A percentile compares a stretch with the other conserved stretches of the same genome.
Evolutionary conservation across 2,888 invertebrate species (phyloP).

Genomic region (Timema cristinae): DNA sequence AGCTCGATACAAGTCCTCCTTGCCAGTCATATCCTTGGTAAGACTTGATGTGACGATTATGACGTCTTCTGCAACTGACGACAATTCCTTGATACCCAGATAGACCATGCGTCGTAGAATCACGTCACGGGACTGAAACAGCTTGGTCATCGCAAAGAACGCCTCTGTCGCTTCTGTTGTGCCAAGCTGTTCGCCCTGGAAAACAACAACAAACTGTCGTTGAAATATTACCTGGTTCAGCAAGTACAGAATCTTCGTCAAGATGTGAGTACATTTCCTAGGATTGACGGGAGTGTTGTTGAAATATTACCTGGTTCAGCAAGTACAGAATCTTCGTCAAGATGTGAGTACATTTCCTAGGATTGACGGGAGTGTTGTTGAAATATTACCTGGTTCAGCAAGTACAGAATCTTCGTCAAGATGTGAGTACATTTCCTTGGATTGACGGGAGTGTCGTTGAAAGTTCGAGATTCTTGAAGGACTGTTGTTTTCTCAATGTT

Average conservation of each 20-base stretch:
- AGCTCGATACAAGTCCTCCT: conserved; percentile 88
- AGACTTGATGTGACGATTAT: conserved; percentile 97
- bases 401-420: conserved; percentile 91
- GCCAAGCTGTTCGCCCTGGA: conserved; percentile 80
- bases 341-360: conserved; percentile 93
- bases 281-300: conserved; percentile 98
- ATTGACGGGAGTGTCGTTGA: conserved; percentile 97
- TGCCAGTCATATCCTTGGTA: conserved; percentile 98
- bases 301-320: conserved; percentile 80
- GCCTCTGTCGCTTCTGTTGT: conserved; percentile 96
- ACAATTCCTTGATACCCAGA: conserved; percentile 91
- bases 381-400: conserved; percentile 84
- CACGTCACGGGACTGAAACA: conserved; percentile 96
- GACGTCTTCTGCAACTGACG: conserved; percentile 94
- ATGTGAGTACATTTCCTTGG: conserved; percentile 95
- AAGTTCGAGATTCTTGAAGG: conserved; percentile 93
- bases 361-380: conserved; percentile 96
- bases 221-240: conserved; percentile 86
- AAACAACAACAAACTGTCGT: conserved; percentile 43
- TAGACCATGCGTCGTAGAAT: conserved; percentile 94
- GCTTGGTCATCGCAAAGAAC: conserved; percentile 98
- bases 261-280: conserved; percentile 90
- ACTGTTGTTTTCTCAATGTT: conserved; percentile 95
- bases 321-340: conserved; percentile 94
- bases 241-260: conserved; percentile 94